Evolutionary conservation across 2,888 invertebrate genomes (phyloP), one percentile per base, ranked within the genome.

Genomic region (Drosophila mercatorum): DNA sequence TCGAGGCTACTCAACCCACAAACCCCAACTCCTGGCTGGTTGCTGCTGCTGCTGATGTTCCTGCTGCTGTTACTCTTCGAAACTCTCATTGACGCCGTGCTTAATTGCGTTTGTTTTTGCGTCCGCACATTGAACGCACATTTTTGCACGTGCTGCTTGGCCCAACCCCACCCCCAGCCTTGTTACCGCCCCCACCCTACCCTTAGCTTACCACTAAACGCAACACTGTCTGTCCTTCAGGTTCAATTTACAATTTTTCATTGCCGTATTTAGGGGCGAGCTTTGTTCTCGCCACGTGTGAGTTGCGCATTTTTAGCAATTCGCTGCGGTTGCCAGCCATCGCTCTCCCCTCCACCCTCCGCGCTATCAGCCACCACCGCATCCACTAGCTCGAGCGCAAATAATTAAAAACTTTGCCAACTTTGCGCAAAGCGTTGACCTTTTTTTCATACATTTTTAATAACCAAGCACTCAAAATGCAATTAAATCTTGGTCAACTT

Each of bases 101-200:
- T 90, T 86, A 86, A 86, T 86, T 86, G 86, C 90, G 89, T 86
- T 86, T 86, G 89, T 86, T 86, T 89, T 88, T 85, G 80, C 72
- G 64, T 81, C 76, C 75, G 78, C 77, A 83, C 70, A 83, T 83
- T 73, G 86, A 86, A 75, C 84, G 77, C 41, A 55, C 90, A 89
- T 89, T 86, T 85, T 88, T 85, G 83, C 85, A 86, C 90, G 85
- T 86, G 88, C 78, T 72, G 68, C 72, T 43, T 49, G 47, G 12
- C 34, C 58, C 55, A 53, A 26, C 43, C 49, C 34, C 22, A 14
- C 5, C 8, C 28, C 36, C 17, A 36, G 31, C 31, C 31, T 28
- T 1, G 26, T 8, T 14, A 14, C 51, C 31, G 10, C 0, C 41
- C 34, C 34, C 46, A 12, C 78, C 72, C 52, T 28, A 26, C 31